Conservation (phyloP, 2,888 invertebrate species). For the Eretmocerus hayati region DNA sequence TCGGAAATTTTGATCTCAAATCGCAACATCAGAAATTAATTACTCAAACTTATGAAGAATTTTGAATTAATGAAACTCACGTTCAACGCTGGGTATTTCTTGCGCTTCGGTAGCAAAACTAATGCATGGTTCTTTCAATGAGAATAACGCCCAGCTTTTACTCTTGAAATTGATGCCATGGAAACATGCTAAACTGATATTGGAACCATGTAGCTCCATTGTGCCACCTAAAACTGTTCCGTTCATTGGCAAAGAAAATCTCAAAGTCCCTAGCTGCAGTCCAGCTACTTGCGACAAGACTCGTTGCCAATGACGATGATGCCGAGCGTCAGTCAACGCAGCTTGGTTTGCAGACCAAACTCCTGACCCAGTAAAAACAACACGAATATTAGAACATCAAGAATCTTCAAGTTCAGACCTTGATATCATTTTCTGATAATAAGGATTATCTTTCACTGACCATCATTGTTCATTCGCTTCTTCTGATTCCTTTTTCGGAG, state of each 20-base stretch:
- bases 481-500: constrained; percentile 42
- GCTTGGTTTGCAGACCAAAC: constrained; percentile 40
- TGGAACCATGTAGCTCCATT: constrained; percentile 80
- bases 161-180: constrained; percentile 94
- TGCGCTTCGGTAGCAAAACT: constrained; percentile 91
- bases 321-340: constrained; percentile 59
- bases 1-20: too few species aligned
- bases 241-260: constrained; percentile 60
- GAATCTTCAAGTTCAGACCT: too few species aligned
- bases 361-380: too few species aligned
- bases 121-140: constrained; percentile 85
- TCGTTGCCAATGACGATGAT: constrained; percentile 93
- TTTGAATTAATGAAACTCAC: constrained; percentile 40
- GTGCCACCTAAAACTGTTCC: constrained; percentile 82
- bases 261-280: constrained; percentile 67
- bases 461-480: constrained; percentile 41
- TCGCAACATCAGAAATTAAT: too few species aligned
- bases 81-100: constrained; percentile 65
- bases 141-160: constrained; percentile 94
- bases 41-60: too few species aligned
- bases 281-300: constrained; percentile 77
- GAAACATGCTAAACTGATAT: constrained; percentile 93
- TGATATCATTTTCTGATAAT: too few species aligned
- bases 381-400: too few species aligned
- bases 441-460: constrained; percentile 42